phyloP scores from a whole-genome alignment of 2,888 invertebrate genomes.

The Chloroclysta siterata region DNA sequence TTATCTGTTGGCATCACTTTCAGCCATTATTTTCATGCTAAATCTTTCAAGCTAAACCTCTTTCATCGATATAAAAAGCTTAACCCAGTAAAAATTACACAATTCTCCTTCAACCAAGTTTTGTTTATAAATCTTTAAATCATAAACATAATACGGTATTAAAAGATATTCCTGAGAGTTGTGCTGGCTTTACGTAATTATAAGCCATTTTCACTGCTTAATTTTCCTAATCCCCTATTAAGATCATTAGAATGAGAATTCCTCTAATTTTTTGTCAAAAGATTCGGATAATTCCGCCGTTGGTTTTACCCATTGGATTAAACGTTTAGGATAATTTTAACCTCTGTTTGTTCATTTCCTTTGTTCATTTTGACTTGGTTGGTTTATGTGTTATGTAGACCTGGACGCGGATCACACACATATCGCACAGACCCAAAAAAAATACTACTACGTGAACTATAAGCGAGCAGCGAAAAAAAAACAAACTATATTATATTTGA shows the following conservation, averaged over 20 bases:
- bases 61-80: conserved; percentile 8
- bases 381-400: too few relatives aligned
- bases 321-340: conserved; percentile 27
- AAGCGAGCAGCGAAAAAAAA: too few relatives aligned
- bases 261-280: conserved; percentile 27
- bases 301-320: conserved; percentile 25
- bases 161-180: conserved; percentile 16
- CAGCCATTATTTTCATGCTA: too few relatives aligned
- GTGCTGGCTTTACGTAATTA: conserved; percentile 25
- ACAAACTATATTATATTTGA: too few relatives aligned
- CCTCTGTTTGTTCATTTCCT: conserved; percentile 21
- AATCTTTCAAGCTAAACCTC: neutral
- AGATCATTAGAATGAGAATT: conserved; percentile 34
- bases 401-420: too few relatives aligned
- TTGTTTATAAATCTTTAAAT: conserved; percentile 24
- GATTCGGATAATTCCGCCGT: conserved; percentile 30
- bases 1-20: too few relatives aligned
- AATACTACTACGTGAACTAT: too few relatives aligned
- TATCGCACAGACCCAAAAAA: too few relatives aligned
- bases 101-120: conserved; percentile 3
- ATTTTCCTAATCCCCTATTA: conserved; percentile 36
- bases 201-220: conserved; percentile 27
- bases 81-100: conserved; percentile 17
- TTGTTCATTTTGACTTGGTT: neutral
- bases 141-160: conserved; percentile 24